A percentile compares a stretch with the other conserved stretches of the same genome.
These are phyloP conservation scores for Athene cunicularia DNA, from an alignment of 2,113 vertebrate genomes.

Conservation along the genomic window DNA sequence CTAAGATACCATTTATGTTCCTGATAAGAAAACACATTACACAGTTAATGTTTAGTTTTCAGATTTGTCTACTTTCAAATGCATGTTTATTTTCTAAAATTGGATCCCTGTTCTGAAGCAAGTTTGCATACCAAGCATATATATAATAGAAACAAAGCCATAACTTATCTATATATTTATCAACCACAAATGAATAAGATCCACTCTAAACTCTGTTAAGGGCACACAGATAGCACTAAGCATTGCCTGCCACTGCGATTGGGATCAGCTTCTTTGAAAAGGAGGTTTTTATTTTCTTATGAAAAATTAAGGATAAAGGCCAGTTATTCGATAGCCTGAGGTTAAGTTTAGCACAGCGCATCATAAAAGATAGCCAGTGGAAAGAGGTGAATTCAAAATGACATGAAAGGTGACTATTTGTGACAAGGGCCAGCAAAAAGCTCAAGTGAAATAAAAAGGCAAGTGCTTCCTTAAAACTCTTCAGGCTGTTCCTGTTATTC, in stretches of 20 bases:
- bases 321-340: not conserved
- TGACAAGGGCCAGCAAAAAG: slow-evolving; percentile 1
- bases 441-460: not conserved
- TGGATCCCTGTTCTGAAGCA: slow-evolving; percentile 45
- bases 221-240: not conserved
- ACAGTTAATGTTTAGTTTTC: slow-evolving; percentile 49
- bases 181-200: not conserved
- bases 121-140: slow-evolving; percentile 3
- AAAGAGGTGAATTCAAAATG: slow-evolving; percentile 5
- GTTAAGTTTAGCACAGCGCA: not conserved
- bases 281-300: not conserved
- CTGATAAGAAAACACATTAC: slow-evolving; percentile 53
- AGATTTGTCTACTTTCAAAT: slow-evolving; percentile 50
- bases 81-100: slow-evolving; percentile 68
- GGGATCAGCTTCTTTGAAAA: slow-evolving; percentile 2
- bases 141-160: slow-evolving; percentile 34
- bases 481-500: not conserved
- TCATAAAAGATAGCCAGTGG: not conserved
- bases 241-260: not conserved
- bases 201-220: not conserved
- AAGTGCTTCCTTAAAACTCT: slow-evolving; percentile 10
- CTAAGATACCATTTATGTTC: slow-evolving; percentile 31
- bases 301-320: slow-evolving; percentile 16
- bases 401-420: not conserved
- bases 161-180: slow-evolving; percentile 7